A percentile compares a stretch with the other conserved stretches of the same genome.
Evolutionary conservation across 2,797 vertebrate genomes (phyloP).

Genomic region (Clarias pachynema): DNA sequence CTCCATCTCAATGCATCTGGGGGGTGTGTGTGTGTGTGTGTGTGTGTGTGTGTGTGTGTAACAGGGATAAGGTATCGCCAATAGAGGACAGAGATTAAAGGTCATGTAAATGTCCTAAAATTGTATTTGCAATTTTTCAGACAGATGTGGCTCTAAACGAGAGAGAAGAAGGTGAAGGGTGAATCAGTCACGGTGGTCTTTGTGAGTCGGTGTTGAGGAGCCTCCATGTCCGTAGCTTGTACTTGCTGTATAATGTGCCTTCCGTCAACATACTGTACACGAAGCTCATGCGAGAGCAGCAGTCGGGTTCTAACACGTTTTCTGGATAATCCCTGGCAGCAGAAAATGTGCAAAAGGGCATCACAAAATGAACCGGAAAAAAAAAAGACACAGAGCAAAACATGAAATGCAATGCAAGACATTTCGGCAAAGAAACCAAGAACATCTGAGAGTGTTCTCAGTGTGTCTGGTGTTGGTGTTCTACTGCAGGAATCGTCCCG

Average conservation of each 20-base stretch:
- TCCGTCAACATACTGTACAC: conserved; percentile 65
- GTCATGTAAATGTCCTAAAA: not conserved
- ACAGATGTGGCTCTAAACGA: conserved; percentile 52
- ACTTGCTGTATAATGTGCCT: conserved; percentile 67
- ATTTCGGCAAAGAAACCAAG: not conserved
- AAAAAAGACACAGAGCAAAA: conserved; percentile 17
- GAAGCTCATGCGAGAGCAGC: conserved; percentile 58
- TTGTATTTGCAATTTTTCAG: conserved; percentile 50
- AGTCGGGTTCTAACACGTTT: conserved; percentile 81
- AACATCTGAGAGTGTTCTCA: conserved; percentile 3
- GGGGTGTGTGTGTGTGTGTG: conserved; percentile 25
- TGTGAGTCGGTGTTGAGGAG: conserved; percentile 27
- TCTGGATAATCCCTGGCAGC: conserved; percentile 97
- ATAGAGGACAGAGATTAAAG: not conserved
- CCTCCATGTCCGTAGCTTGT: conserved; percentile 54
- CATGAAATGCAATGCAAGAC: conserved; percentile 27
- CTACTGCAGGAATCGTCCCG: conserved; percentile 43
- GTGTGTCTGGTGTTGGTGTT: conserved; percentile 26
- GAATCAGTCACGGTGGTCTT: conserved; percentile 31
- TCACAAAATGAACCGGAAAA: conserved; percentile 61
- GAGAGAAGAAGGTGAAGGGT: conserved; percentile 15
- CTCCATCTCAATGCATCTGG: conserved; percentile 62
- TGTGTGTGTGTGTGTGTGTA: conserved; percentile 25
- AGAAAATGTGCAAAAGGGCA: conserved; percentile 87
- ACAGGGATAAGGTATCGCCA: not conserved